A percentile compares a stretch with the other conserved stretches of the same genome.
These are phyloP conservation scores for Aromia moschata DNA, from an alignment of 2,888 invertebrate genomes.

Conservation along the genomic window DNA sequence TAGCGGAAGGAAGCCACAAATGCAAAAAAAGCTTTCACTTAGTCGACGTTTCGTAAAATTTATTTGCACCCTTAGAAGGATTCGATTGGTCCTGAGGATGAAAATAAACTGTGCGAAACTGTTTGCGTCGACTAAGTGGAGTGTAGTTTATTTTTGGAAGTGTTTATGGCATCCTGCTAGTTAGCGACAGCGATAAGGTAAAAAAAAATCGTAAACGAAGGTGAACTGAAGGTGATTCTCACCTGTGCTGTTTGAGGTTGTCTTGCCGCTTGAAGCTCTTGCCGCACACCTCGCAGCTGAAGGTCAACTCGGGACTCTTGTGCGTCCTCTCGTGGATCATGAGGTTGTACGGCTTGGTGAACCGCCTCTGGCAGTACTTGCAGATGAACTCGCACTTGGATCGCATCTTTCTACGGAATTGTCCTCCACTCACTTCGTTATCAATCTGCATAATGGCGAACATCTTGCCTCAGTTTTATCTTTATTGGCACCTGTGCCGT, in stretches of 20 bases:
- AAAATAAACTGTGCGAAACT: too few relatives aligned
- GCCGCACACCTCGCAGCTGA: constrained; percentile 97
- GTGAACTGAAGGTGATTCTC: constrained; percentile 35
- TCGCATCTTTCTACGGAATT: constrained; percentile 88
- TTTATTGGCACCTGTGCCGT: constrained; percentile 30
- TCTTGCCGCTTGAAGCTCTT: constrained; percentile 98
- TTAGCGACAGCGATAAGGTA: background rate
- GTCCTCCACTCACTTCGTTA: constrained; percentile 85
- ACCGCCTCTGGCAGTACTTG: constrained; percentile 96
- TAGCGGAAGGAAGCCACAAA: too few relatives aligned
- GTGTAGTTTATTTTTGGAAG: too few relatives aligned
- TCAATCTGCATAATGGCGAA: constrained; percentile 92
- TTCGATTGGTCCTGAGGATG: too few relatives aligned
- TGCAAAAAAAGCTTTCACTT: too few relatives aligned
- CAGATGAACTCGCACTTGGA: constrained; percentile 98
- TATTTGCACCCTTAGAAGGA: too few relatives aligned
- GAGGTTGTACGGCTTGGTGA: constrained; percentile 98
- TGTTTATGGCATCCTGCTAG: too few relatives aligned
- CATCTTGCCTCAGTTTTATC: constrained; percentile 69
- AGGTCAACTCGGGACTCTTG: constrained; percentile 95
- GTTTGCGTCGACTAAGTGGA: too few relatives aligned
- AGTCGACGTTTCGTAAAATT: too few relatives aligned
- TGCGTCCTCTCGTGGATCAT: constrained; percentile 99
- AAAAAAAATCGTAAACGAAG: constrained; percentile 2
- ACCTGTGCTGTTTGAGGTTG: constrained; percentile 95